These are phyloP conservation scores for Hydroisotoma schaefferi DNA, from an alignment of 2,888 invertebrate genomes.

Conservation along the genomic window DNA sequence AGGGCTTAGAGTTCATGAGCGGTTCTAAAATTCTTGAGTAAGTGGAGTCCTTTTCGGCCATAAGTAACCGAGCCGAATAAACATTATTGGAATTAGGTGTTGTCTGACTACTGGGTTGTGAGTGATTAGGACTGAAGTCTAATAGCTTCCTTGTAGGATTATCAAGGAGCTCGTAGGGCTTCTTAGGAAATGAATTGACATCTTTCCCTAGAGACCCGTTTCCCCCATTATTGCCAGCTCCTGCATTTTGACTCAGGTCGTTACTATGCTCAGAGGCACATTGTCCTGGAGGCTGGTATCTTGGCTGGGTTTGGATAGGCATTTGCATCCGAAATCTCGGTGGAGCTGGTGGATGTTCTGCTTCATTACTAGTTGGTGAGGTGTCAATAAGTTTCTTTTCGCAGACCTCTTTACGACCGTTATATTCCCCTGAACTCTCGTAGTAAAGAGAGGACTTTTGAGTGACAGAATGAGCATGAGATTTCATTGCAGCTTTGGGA, in stretches of 20 bases:
- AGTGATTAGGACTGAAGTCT: conserved; percentile 38
- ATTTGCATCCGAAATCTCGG: conserved; percentile 34
- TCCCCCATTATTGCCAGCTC: conserved; percentile 8
- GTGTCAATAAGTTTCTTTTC: conserved; percentile 43
- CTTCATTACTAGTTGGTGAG: conserved; percentile 13
- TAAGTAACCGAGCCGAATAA: conserved; percentile 42
- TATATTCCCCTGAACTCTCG: conserved; percentile 20
- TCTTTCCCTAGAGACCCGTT: conserved; percentile 16
- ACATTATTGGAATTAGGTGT: conserved; percentile 14
- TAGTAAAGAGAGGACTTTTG: conserved; percentile 25
- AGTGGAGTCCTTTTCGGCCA: conserved; percentile 45
- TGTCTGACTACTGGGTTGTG: conserved; percentile 15
- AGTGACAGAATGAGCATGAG: too few species aligned
- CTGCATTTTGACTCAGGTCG: conserved; percentile 15
- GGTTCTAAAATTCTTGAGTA: conserved; percentile 47
- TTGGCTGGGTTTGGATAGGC: conserved; percentile 18
- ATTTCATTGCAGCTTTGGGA: conserved; percentile 38
- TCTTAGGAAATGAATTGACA: conserved; percentile 30
- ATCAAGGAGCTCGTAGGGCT: conserved; percentile 45
- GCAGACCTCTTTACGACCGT: conserved; percentile 1
- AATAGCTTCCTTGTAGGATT: conserved; percentile 33
- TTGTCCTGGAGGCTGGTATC: conserved; percentile 40
- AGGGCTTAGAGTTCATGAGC: conserved; percentile 40
- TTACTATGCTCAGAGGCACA: conserved; percentile 22
- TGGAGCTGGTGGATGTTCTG: conserved; percentile 33